phyloP scores from a whole-genome alignment of 2,888 invertebrate genomes.

The Noctua janthina region DNA sequence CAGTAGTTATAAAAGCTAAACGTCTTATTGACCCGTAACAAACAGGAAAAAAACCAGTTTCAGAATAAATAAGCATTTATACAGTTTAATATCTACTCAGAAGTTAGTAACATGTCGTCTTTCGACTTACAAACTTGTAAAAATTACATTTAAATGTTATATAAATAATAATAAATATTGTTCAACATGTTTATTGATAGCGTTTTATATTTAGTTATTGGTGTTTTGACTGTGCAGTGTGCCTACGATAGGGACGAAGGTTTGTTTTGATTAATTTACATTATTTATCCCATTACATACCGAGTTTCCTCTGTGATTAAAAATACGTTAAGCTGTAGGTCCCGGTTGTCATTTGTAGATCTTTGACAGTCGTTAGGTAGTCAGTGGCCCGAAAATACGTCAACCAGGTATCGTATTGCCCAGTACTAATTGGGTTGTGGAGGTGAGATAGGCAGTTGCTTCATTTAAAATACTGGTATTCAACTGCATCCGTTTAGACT shows the following conservation, averaged over 20 bases:
- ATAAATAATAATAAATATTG: neutral
- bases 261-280: neutral
- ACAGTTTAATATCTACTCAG: too few relatives aligned
- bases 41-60: constrained; percentile 37
- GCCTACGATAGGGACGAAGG: constrained; percentile 29
- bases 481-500: neutral
- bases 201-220: neutral
- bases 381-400: neutral
- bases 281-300: too few relatives aligned
- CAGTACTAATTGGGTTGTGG: neutral
- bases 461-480: neutral
- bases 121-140: constrained; percentile 7
- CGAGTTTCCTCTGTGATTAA: too few relatives aligned
- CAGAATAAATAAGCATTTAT: neutral
- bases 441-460: neutral
- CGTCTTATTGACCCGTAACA: neutral
- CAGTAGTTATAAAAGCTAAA: neutral
- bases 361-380: neutral
- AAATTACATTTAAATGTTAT: neutral
- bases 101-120: constrained; percentile 11
- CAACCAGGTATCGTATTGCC: neutral
- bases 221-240: constrained; percentile 27
- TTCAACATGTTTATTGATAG: constrained; percentile 2
- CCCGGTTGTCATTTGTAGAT: neutral
- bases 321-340: neutral